Percentiles rank a stretch among this genome's conserved stretches.
These are phyloP conservation scores for Dasyurus viverrinus DNA, from an alignment of 2,113 vertebrate genomes.

Conservation along the genomic window DNA sequence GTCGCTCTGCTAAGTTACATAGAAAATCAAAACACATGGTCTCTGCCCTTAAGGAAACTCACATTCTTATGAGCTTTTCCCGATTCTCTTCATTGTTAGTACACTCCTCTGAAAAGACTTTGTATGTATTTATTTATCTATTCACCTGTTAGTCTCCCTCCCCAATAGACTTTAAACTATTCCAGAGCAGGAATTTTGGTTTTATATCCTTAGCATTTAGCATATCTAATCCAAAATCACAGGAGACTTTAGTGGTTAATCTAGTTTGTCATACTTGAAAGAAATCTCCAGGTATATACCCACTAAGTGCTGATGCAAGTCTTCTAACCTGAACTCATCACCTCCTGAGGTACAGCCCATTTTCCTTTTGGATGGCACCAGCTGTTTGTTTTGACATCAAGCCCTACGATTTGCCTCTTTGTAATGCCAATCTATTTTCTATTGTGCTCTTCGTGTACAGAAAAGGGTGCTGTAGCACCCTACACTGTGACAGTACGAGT, in stretches of 20 bases:
- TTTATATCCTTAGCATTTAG: neutral
- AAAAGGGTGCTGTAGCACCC: neutral
- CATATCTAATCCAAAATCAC: neutral
- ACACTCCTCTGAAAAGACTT: neutral
- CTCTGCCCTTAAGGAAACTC: neutral
- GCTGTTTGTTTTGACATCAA: neutral
- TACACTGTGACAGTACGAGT: neutral
- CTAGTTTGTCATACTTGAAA: neutral
- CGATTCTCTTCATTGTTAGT: neutral
- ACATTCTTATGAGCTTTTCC: neutral
- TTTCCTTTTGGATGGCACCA: neutral
- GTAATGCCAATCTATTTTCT: neutral
- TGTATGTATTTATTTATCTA: neutral
- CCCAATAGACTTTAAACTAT: neutral
- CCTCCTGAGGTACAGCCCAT: neutral
- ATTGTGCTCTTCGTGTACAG: neutral
- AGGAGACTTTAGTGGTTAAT: neutral
- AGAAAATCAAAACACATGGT: neutral
- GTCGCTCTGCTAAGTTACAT: neutral
- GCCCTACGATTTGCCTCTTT: neutral
- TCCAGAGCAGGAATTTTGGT: neutral
- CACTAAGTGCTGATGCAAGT: neutral
- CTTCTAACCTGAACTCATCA: neutral
- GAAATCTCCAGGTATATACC: neutral
- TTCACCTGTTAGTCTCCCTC: neutral